Evolutionary conservation across 1,140 invertebrate species (phyloP).

Genomic region (Dendrolimus kikuchii): DNA sequence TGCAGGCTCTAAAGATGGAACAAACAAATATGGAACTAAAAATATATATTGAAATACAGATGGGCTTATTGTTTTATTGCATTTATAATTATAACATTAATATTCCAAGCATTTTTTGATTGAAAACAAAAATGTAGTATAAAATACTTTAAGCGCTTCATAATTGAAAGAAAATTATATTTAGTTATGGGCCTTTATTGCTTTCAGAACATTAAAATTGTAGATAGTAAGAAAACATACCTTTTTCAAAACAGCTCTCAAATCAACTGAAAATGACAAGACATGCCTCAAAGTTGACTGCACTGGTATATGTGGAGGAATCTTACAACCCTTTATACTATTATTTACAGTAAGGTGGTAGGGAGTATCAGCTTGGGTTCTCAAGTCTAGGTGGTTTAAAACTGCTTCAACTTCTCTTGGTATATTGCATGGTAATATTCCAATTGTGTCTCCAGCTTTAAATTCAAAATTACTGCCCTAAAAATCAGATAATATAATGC

Average conservation of each 20-base stretch:
- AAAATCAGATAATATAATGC: constrained; percentile 13
- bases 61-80: too few species aligned
- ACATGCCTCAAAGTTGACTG: constrained; percentile 50
- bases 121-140: not conserved
- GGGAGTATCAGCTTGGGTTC: constrained; percentile 17
- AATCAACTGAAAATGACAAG: constrained; percentile 54
- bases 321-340: constrained; percentile 28
- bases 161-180: not conserved
- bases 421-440: constrained; percentile 39
- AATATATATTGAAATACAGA: too few species aligned
- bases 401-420: constrained; percentile 31
- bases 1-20: too few species aligned
- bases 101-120: not conserved
- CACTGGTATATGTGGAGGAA: constrained; percentile 58
- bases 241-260: constrained; percentile 65
- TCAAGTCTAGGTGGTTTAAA: constrained; percentile 30
- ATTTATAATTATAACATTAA: too few species aligned
- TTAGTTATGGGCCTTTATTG: not conserved
- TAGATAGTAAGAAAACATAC: constrained; percentile 28
- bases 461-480: constrained; percentile 44
- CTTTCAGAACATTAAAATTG: not conserved
- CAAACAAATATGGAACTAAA: too few species aligned
- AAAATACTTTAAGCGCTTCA: not conserved
- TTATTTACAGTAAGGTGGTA: constrained; percentile 27
- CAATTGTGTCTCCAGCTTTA: constrained; percentile 51